Evolutionary conservation across 1,140 invertebrate genomes (phyloP).

Genomic region (Oryzaephilus surinamensis): DNA sequence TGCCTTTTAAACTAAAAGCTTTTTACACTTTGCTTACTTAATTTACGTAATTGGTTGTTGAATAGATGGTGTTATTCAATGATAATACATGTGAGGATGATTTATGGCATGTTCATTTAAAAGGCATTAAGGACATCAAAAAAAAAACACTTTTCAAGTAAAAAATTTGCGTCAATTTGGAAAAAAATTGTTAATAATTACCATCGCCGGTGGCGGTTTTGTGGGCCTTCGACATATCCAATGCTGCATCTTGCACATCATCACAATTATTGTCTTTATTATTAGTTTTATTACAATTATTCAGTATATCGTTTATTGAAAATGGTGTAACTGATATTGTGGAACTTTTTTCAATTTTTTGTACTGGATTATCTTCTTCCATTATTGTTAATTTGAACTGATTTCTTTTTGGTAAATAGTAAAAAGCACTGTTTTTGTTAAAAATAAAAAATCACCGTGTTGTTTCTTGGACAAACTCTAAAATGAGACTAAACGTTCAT

Average conservation of each 20-base stretch:
- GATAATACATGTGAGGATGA: constrained; percentile 12
- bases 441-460: constrained; percentile 2
- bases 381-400: constrained; percentile 14
- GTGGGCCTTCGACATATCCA: constrained; percentile 35
- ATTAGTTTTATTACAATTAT: constrained; percentile 27
- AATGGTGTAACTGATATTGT: constrained; percentile 51
- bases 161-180: neutral
- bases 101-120: constrained; percentile 23
- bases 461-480: constrained; percentile 13
- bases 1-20: constrained; percentile 34
- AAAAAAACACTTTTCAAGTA: too few relatives aligned
- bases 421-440: neutral
- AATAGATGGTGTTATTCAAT: constrained; percentile 24
- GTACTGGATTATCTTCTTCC: constrained; percentile 14
- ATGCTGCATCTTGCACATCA: constrained; percentile 31
- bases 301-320: constrained; percentile 66
- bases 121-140: constrained; percentile 20
- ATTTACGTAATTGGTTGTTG: constrained; percentile 31
- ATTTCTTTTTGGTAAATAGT: neutral
- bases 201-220: neutral
- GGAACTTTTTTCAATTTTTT: constrained; percentile 16
- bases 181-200: neutral
- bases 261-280: neutral
- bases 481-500: constrained; percentile 18
- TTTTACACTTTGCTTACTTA: constrained; percentile 34